phyloP scores from a whole-genome alignment of 2,113 vertebrate genomes.

The Mixornis gularis region DNA sequence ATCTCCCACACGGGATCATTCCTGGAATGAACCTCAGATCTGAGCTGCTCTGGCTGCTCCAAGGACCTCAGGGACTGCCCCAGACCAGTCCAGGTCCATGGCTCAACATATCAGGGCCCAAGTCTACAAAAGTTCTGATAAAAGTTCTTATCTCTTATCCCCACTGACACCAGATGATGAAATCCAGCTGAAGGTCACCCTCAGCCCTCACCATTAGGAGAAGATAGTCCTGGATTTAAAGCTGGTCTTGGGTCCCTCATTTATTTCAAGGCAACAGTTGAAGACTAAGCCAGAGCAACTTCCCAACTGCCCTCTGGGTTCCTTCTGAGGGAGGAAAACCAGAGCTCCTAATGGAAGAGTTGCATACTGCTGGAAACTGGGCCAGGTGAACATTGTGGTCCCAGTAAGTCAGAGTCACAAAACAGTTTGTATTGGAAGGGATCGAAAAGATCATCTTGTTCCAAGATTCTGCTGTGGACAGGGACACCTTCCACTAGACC shows the following conservation, averaged over 20 bases:
- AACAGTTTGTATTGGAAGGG: not conserved
- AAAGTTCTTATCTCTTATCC: not conserved
- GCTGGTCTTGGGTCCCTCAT: rapidly evolving
- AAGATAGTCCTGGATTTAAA: not conserved
- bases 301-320: not conserved
- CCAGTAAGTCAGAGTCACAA: not conserved
- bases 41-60: not conserved
- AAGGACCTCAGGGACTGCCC: not conserved
- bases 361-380: not conserved
- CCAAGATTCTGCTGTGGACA: not conserved
- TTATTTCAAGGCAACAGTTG: not conserved
- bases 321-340: not conserved
- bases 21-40: not conserved
- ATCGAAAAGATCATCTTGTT: not conserved
- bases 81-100: not conserved
- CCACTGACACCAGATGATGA: rapidly evolving
- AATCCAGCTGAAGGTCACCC: not conserved
- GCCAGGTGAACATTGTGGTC: rapidly evolving
- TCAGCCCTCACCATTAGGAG: not conserved
- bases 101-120: not conserved
- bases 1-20: rapidly evolving
- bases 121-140: not conserved
- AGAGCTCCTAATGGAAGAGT: not conserved
- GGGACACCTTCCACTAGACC: not conserved
- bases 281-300: not conserved